These are phyloP conservation scores for Lapara coniferarum DNA, from an alignment of 2,888 invertebrate genomes.

Conservation along the genomic window DNA sequence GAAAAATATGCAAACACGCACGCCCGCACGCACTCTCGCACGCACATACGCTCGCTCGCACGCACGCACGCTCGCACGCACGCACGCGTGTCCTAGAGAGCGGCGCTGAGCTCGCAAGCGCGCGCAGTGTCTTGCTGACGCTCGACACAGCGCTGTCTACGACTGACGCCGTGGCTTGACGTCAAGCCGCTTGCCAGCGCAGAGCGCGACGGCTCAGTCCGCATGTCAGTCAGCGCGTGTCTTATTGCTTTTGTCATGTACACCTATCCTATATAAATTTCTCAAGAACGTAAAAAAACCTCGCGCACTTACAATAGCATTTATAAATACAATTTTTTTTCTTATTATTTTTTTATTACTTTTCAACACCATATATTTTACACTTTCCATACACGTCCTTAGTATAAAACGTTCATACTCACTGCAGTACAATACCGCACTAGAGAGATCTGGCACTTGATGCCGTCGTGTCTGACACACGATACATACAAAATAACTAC, in stretches of 20 bases:
- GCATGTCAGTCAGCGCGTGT: background rate
- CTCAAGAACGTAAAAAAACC: conserved; percentile 10
- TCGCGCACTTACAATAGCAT: conserved; percentile 8
- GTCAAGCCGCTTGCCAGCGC: background rate
- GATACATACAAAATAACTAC: background rate
- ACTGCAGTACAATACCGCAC: conserved; percentile 12
- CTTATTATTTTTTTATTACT: conserved; percentile 5
- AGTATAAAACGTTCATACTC: conserved; percentile 12
- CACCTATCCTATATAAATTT: conserved; percentile 14
- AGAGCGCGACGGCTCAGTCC: background rate
- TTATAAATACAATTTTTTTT: conserved; percentile 11
- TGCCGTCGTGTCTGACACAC: too few species aligned
- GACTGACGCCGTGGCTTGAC: too few species aligned
- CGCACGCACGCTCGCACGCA: background rate
- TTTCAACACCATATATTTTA: conserved; percentile 12
- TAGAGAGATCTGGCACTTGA: conserved; percentile 18
- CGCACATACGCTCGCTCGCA: background rate
- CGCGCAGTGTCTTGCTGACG: background rate
- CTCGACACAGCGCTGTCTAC: too few species aligned
- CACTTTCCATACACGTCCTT: conserved; percentile 11
- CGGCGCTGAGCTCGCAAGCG: conserved; percentile 4
- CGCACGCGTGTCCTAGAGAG: conserved; percentile 7
- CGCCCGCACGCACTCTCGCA: too few species aligned
- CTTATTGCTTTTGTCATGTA: conserved; percentile 15
- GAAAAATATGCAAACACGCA: background rate